Evolutionary conservation across 2,113 vertebrate genomes (phyloP).

Genomic region (Isurus oxyrinchus): DNA sequence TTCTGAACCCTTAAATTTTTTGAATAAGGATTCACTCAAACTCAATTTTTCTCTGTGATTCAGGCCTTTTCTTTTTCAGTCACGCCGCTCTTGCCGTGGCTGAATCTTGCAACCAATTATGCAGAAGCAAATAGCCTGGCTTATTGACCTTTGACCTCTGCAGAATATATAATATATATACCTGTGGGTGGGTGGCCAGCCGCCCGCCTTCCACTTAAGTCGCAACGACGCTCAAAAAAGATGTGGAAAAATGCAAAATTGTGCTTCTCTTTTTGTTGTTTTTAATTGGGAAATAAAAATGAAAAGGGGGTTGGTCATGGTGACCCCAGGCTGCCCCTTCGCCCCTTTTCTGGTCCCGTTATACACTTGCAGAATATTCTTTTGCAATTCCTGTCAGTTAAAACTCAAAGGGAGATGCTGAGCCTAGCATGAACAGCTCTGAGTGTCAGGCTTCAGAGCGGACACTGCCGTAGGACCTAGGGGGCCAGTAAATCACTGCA

Average conservation of each 20-base stretch:
- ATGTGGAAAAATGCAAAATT: background rate
- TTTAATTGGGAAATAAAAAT: background rate
- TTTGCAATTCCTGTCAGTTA: conserved; percentile 52
- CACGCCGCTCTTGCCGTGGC: background rate
- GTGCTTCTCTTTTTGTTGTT: background rate
- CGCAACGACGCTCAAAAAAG: background rate
- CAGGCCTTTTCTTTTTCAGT: background rate
- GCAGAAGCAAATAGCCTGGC: background rate
- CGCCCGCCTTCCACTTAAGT: background rate
- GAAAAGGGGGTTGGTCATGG: background rate
- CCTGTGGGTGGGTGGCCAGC: background rate
- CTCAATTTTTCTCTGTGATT: background rate
- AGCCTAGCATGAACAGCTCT: conserved; percentile 53
- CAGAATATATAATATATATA: background rate
- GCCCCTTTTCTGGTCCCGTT: conserved; percentile 50
- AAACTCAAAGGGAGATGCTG: conserved; percentile 53
- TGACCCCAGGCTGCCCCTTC: background rate
- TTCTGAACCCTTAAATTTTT: background rate
- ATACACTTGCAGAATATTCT: conserved; percentile 57
- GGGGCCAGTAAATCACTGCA: conserved; percentile 83
- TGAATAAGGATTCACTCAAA: background rate
- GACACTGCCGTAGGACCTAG: conserved; percentile 56
- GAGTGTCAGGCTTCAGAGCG: conserved; percentile 55
- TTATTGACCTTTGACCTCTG: background rate
- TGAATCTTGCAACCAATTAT: background rate